Conservation (phyloP, 2,797 vertebrate genomes). For the Alectoris magna region DNA sequence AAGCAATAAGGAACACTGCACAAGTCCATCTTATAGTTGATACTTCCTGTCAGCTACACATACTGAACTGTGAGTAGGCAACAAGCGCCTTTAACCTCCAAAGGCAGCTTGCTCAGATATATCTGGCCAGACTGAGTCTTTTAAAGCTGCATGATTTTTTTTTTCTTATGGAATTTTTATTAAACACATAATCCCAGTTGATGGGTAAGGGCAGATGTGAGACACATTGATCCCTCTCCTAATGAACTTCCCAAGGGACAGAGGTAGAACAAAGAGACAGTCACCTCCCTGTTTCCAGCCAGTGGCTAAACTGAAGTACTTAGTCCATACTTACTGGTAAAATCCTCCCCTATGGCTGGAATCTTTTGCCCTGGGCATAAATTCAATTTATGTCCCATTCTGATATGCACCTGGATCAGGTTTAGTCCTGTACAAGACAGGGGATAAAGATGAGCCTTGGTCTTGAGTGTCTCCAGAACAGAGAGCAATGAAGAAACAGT, state of each 20-base stretch:
- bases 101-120: not conserved
- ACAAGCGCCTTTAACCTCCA: not conserved
- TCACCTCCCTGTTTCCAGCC: not conserved
- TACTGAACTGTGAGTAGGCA: not conserved
- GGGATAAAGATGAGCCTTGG: not conserved
- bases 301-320: not conserved
- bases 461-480: not conserved
- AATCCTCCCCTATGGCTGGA: not conserved
- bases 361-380: not conserved
- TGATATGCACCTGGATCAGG: not conserved
- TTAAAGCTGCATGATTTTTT: not conserved
- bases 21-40: not conserved
- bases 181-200: not conserved
- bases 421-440: not conserved
- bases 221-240: not conserved
- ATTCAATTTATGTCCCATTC: not conserved
- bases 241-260: not conserved
- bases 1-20: conserved; percentile 9
- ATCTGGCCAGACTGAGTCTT: not conserved
- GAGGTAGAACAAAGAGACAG: not conserved
- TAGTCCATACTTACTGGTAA: not conserved
- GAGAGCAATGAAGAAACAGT: not conserved
- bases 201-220: not conserved
- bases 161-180: not conserved
- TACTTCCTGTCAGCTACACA: not conserved